phyloP scores from a whole-genome alignment of 1,140 invertebrate genomes.

The Caenorhabditis remanei region DNA sequence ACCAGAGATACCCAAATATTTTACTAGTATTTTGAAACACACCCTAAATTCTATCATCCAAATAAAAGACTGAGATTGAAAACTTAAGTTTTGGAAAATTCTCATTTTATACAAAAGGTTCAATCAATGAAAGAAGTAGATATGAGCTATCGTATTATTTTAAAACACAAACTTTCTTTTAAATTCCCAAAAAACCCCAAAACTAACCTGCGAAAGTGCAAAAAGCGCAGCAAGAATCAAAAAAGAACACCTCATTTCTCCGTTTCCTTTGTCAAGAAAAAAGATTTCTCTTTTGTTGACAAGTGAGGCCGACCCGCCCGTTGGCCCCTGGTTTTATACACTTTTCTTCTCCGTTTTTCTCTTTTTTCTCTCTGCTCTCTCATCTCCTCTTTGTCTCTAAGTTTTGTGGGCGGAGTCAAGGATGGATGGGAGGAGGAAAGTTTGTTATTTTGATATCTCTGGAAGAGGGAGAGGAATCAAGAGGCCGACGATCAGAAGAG shows the following conservation, averaged over 20 bases:
- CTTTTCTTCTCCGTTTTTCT: background rate
- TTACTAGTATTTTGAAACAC: too few species aligned
- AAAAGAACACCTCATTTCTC: slow-evolving; percentile 21
- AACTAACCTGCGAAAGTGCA: slow-evolving; percentile 37
- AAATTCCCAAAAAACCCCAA: background rate
- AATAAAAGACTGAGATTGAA: too few species aligned
- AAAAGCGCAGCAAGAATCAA: background rate
- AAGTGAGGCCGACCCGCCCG: background rate
- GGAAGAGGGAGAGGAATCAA: background rate
- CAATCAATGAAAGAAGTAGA: too few species aligned
- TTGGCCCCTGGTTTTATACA: background rate
- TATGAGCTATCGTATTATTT: too few species aligned
- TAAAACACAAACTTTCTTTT: too few species aligned
- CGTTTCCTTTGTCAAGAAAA: background rate
- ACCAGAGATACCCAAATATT: too few species aligned
- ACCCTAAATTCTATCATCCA: too few species aligned
- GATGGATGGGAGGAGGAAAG: too few species aligned
- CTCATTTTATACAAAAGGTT: too few species aligned
- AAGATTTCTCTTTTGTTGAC: slow-evolving; percentile 16
- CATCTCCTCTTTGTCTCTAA: background rate
- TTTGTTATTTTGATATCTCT: slow-evolving; percentile 46
- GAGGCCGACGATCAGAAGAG: too few species aligned
- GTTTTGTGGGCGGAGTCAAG: background rate
- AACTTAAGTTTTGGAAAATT: too few species aligned
- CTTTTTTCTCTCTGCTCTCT: background rate